These are phyloP conservation scores for rat (Rattus norvegicus) DNA, from an alignment of 2,113 vertebrate species.

Conservation along the genomic window GRCr8 NC_086020.1:204065501-204066000, in stretches of 20 bases:
- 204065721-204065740: not conserved
- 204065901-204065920: too few species aligned
- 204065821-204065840: not conserved
- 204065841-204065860: not conserved
- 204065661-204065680: not conserved
- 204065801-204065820: too few species aligned
- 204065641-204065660: not conserved
- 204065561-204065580: not conserved
- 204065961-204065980: too few species aligned
- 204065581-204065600: not conserved
- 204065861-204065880: not conserved
- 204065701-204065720: not conserved
- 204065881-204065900: not conserved
- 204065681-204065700: not conserved
- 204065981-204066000: too few species aligned
- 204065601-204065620: not conserved
- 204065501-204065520: not conserved
- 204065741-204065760: not conserved
- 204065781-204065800: not conserved
- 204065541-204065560: not conserved
- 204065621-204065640: not conserved
- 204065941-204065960: too few species aligned
- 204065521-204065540: not conserved
- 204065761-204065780: not conserved
- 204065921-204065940: too few species aligned